phyloP scores from a whole-genome alignment of 2,113 vertebrate species.

The Phalacrocorax pelagicus region DNA sequence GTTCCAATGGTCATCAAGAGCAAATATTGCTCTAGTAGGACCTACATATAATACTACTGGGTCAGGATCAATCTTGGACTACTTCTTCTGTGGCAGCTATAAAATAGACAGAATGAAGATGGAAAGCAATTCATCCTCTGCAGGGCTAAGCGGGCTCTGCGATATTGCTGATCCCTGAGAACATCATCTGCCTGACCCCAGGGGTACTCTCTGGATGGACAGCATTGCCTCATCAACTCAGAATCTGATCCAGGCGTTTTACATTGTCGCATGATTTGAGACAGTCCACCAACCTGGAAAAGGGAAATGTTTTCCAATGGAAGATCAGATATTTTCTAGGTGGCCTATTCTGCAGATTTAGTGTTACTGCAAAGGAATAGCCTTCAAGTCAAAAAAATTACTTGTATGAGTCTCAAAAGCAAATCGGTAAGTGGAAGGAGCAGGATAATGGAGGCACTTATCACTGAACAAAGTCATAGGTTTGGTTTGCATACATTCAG shows the following conservation, averaged over 20 bases:
- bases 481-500: constrained; percentile 30
- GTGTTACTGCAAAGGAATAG: not conserved
- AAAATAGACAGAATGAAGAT: constrained; percentile 28
- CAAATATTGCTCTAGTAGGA: constrained; percentile 16
- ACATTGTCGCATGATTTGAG: not conserved
- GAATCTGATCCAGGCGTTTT: not conserved
- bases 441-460: constrained; percentile 9
- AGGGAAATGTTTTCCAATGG: not conserved
- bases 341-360: constrained; percentile 1
- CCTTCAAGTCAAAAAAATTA: constrained; percentile 14
- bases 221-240: not conserved
- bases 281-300: not conserved
- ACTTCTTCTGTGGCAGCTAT: constrained; percentile 12
- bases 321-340: constrained; percentile 34
- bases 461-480: not conserved
- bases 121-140: constrained; percentile 22
- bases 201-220: not conserved
- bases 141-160: not conserved
- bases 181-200: not conserved
- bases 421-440: constrained; percentile 24
- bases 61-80: constrained; percentile 33
- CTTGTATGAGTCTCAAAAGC: not conserved
- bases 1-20: not conserved
- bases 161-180: not conserved
- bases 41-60: not conserved